Percentiles rank a stretch among this genome's conserved stretches.
Conservation (phyloP, 2,888 invertebrate genomes). For the Himalopsyche anomala region DNA sequence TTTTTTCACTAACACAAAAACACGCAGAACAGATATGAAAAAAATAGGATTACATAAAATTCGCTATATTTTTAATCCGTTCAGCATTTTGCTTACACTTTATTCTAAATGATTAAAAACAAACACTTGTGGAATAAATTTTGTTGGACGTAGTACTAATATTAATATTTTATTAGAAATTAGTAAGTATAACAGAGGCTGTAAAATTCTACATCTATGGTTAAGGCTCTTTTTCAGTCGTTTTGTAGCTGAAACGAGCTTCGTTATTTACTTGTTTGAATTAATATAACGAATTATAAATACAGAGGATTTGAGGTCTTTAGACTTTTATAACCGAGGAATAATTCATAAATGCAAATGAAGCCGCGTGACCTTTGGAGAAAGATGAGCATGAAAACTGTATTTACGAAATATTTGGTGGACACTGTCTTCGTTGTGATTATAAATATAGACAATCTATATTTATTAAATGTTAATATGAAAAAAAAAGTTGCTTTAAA, state of each 20-base stretch:
- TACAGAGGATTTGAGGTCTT: slow-evolving; percentile 17
- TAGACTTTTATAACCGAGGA: slow-evolving; percentile 8
- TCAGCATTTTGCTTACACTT: not conserved
- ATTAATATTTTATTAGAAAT: slow-evolving; percentile 18
- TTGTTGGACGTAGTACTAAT: not conserved
- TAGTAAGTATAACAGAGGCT: not conserved
- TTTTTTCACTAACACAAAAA: not conserved
- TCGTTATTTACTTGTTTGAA: slow-evolving; percentile 7
- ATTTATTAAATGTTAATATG: not conserved
- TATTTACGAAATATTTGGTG: not conserved
- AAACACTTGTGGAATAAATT: not conserved
- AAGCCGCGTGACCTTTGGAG: not conserved
- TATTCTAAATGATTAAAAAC: not conserved
- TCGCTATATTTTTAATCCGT: not conserved
- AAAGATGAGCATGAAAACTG: not conserved
- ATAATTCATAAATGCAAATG: slow-evolving; percentile 24
- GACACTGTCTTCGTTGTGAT: not conserved
- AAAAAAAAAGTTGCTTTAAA: too few species aligned
- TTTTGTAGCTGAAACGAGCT: not conserved
- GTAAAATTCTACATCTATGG: not conserved
- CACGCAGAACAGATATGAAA: not conserved
- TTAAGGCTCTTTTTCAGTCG: not conserved
- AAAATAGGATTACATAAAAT: not conserved
- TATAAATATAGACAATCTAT: not conserved
- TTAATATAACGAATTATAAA: slow-evolving; percentile 30